phyloP scores from a whole-genome alignment of 2,888 invertebrate genomes.

The Platerodrilus igneus region DNA sequence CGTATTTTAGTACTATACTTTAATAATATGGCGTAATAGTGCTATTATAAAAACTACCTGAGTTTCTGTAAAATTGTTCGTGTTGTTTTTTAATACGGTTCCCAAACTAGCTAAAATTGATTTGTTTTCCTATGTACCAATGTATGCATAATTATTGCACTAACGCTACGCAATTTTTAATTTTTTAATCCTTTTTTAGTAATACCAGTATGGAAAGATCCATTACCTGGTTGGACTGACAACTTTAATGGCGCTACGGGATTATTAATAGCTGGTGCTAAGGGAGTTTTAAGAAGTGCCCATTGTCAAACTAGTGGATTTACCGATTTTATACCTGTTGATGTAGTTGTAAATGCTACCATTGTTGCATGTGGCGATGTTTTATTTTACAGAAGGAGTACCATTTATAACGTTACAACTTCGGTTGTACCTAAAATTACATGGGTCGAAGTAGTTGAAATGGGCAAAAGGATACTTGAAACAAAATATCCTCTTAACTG shows the following conservation, averaged over 20 bases:
- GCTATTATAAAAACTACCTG: too few relatives aligned
- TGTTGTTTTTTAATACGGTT: too few relatives aligned
- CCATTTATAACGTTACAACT: conserved; percentile 71
- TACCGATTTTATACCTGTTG: conserved; percentile 77
- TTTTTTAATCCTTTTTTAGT: too few relatives aligned
- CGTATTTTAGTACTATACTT: too few relatives aligned
- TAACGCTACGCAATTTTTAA: too few relatives aligned
- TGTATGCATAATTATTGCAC: too few relatives aligned
- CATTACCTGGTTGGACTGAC: conserved; percentile 86
- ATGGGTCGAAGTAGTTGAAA: conserved; percentile 84
- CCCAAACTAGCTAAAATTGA: too few relatives aligned
- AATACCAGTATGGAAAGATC: conserved; percentile 81
- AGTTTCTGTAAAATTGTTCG: too few relatives aligned
- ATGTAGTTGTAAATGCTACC: conserved; percentile 71
- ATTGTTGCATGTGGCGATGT: conserved; percentile 43
- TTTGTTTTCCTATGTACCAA: too few relatives aligned
- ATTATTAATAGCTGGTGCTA: conserved; percentile 75
- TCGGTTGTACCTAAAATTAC: conserved; percentile 76
- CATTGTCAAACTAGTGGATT: conserved; percentile 73
- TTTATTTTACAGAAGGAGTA: conserved; percentile 49
- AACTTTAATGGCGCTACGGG: conserved; percentile 92
- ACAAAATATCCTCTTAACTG: conserved; percentile 80
- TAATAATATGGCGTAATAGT: too few relatives aligned
- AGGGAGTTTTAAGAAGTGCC: conserved; percentile 86
- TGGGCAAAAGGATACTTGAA: conserved; percentile 71